Evolutionary conservation across 2,888 invertebrate species (phyloP).

Genomic region (Mimas tiliae): DNA sequence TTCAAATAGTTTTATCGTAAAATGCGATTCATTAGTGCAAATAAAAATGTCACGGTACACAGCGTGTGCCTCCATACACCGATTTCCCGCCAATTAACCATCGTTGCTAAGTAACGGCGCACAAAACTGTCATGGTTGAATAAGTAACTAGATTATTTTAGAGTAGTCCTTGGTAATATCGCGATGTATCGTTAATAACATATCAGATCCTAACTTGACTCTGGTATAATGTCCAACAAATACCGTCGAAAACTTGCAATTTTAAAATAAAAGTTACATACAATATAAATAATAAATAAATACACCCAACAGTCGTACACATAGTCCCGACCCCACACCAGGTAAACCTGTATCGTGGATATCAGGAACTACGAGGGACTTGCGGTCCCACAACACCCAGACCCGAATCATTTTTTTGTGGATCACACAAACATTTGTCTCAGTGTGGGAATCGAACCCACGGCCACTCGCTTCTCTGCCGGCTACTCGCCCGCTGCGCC

Average conservation of each 20-base stretch:
- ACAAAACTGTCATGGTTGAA: constrained; percentile 58
- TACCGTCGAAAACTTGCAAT: background rate
- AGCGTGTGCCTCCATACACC: constrained; percentile 48
- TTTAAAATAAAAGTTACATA: background rate
- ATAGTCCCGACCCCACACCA: too few species aligned
- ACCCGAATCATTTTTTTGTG: too few species aligned
- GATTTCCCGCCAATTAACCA: constrained; percentile 73
- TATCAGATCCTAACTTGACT: background rate
- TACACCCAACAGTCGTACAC: too few species aligned
- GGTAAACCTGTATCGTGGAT: too few species aligned
- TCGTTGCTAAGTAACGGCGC: constrained; percentile 63
- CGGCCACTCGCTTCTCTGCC: too few species aligned
- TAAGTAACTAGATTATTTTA: constrained; percentile 22
- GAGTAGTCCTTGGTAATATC: constrained; percentile 4
- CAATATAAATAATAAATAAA: too few species aligned
- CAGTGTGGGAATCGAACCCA: too few species aligned
- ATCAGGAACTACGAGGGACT: too few species aligned
- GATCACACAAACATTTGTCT: too few species aligned
- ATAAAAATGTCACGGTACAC: constrained; percentile 20
- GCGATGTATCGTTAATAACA: background rate
- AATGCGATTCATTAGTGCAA: constrained; percentile 27
- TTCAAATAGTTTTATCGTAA: background rate
- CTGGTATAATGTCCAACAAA: too few species aligned
- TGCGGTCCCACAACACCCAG: too few species aligned
- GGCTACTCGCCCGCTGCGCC: too few species aligned